Base-by-base conservation (phyloP, 2,888 invertebrate species). In the Tachina lurida region DNA sequence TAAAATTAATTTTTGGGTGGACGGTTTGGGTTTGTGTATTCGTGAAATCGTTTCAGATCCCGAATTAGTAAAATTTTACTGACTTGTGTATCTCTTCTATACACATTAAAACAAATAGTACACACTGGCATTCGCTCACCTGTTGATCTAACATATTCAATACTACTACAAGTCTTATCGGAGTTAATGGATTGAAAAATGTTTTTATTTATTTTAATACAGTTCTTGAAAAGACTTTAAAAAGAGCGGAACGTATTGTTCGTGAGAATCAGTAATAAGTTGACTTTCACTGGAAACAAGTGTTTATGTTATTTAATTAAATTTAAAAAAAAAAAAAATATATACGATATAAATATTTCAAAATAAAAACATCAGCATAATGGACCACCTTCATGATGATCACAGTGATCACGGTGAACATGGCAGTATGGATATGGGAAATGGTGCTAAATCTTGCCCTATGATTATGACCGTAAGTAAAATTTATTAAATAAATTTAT, bases 381-480 rank as follows among this genome's bases (percentile, higher is more conserved):
- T 90, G 90, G 90, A 90, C 88, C 90, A 91, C 68, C 86, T 17
- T 1, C 49, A 85, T 81, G 88, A 90, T 39, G 79, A 78, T 71
- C 89, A 90, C 52, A 88, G 67, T 45, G 78, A 63, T 63, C 31
- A 68, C 79, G 4, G 79, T n/a, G 62, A 10, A 81, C 52, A 10
- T 71, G 85, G 31, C 39, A 49, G 49, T 19, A 67, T 52, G 67
- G 67, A 54, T 10, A 54, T 54, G 54, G 67, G 84, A 0, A 68
- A 13, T n/a, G 65, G 15, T 47, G 12, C 45, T n/a, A 83, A 71
- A 39, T 87, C 87, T 19, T 92, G 92, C 22, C 91, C 91, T 39
- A 92, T 92, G 92, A 92, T 91, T 43, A 92, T 92, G 92, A 89
- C 89, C 87, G 92, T 92, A 89, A 92, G 92, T 91, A 65, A 8